Conservation (phyloP, 2,113 vertebrate species). For the Xiphophorus couchianus region DNA sequence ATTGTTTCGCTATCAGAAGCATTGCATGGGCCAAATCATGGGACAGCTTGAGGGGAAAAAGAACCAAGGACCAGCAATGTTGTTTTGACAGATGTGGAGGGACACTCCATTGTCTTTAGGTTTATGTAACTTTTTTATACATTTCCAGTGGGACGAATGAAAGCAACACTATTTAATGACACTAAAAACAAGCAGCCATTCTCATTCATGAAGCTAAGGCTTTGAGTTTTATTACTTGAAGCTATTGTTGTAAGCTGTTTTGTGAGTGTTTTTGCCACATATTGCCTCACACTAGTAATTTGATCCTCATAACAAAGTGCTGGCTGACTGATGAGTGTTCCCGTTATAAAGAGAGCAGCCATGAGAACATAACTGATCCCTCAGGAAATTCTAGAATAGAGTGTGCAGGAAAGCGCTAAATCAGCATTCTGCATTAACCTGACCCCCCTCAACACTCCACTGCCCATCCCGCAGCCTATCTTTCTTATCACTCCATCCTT, state of each 20-base stretch:
- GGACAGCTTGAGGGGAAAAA: constrained; percentile 7
- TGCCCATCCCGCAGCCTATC: neutral
- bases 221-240: constrained; percentile 10
- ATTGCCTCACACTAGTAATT: constrained; percentile 40
- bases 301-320: constrained; percentile 51
- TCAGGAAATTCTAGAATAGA: constrained; percentile 70
- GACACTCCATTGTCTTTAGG: constrained; percentile 1
- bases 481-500: constrained; percentile 56
- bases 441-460: neutral
- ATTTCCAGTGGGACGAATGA: constrained; percentile 20
- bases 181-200: constrained; percentile 14
- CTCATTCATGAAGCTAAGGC: constrained; percentile 6
- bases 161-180: constrained; percentile 23
- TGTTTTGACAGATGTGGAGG: constrained; percentile 46
- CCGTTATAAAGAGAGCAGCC: constrained; percentile 62
- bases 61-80: constrained; percentile 1
- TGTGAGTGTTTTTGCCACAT: constrained; percentile 16
- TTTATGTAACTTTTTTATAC: neutral
- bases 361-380: constrained; percentile 58
- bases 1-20: constrained; percentile 32
- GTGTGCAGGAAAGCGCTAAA: constrained; percentile 58
- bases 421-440: constrained; percentile 58
- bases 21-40: constrained; percentile 16
- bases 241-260: constrained; percentile 32
- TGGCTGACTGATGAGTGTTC: constrained; percentile 46